Evolutionary conservation across 2,113 vertebrate species (phyloP), one percentile per base, ranked within the genome.

Genomic region (Gasterosteus nipponicus): DNA sequence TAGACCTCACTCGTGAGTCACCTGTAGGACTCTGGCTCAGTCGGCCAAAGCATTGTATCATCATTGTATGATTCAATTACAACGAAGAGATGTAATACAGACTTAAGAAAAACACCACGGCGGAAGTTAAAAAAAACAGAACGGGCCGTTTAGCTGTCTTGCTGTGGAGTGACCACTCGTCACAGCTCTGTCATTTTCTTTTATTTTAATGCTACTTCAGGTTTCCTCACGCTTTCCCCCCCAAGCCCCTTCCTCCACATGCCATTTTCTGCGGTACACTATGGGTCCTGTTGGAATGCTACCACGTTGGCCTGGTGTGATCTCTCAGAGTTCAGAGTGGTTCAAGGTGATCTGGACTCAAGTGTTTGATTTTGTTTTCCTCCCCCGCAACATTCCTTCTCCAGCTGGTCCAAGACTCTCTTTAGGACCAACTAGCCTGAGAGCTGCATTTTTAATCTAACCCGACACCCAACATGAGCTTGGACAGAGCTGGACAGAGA

Each of bases 401-500:
- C 90, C 93, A 92, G 88, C 92, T 79, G 57, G 84, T 76, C 87
- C 73, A 3, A 87, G 65, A 42, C 73, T 58, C 73, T 42, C 69
- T 75, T 18, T 61, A 38, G 57, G 31, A 51, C 62, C 26, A 67
- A 29, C 39, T 44, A n/a, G 26, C 49, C 26, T 14, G 31, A 18
- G 29, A 44, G 56, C 74, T 42, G n/a, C 41, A 35, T 53, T 66
- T 75, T 80, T 29, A 70, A 60, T 57, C 31, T n/a, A 11, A 60
- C 2, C 5, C 31, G 46, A 69, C 35, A 5, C 2, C 5, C 31
- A 51, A 69, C 35, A 5, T 41, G 76, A 82, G 83, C 70, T 54
- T 59, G 92, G 87, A 85, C 83, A 6, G 72, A 82, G 91, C 89
- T 92, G 89, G 93, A 92, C 53, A 71, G 92, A 85, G 85, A 85